A percentile compares a stretch with the other conserved stretches of the same genome.
Evolutionary conservation across 2,888 invertebrate species (phyloP).

Genomic region (Aphrophora alni): DNA sequence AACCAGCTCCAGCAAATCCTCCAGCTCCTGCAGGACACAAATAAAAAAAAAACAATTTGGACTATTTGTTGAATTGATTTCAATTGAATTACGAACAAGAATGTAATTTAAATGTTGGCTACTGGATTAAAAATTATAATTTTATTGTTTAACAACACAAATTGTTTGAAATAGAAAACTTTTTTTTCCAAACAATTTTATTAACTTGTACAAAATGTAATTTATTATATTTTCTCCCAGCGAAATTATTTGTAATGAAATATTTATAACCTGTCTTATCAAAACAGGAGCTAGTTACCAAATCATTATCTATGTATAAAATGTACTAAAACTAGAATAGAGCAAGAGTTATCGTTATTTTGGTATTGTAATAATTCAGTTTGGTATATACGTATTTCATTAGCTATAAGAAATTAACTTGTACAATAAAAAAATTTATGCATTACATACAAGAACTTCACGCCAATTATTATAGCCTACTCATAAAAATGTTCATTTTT

Average conservation of each 20-base stretch:
- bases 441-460: background rate
- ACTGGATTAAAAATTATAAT: background rate
- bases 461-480: background rate
- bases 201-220: background rate
- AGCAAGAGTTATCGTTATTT: background rate
- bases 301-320: background rate
- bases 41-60: background rate
- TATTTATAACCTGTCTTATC: background rate
- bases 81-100: background rate
- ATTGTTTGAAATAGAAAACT: background rate
- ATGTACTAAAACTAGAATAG: background rate
- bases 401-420: background rate
- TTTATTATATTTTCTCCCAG: background rate
- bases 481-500: background rate
- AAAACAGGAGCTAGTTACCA: background rate
- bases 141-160: background rate
- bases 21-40: background rate
- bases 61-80: background rate
- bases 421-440: background rate
- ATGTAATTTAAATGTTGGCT: background rate
- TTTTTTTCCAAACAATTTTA: background rate
- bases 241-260: background rate
- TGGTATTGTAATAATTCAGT: background rate
- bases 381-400: background rate
- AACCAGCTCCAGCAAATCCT: background rate